Conservation (phyloP, 2,797 vertebrate species). For the Schizopygopsis pylzovi region DNA sequence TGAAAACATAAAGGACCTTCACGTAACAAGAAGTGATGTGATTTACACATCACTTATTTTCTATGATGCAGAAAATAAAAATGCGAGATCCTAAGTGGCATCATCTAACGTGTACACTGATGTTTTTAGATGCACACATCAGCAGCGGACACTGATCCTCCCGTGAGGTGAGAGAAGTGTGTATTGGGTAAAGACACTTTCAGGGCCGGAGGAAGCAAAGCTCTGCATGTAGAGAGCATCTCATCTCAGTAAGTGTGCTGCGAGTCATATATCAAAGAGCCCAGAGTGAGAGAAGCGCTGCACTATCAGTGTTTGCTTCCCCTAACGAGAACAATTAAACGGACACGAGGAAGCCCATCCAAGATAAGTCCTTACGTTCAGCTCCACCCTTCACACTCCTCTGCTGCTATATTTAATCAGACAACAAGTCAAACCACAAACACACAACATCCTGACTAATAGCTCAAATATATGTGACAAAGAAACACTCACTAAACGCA, state of each 20-base stretch:
- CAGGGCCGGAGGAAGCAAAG: neutral
- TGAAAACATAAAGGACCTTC: neutral
- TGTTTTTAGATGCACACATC: neutral
- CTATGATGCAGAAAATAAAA: neutral
- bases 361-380: slow-evolving; percentile 59
- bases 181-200: neutral
- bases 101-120: neutral
- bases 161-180: neutral
- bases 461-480: neutral
- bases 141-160: neutral
- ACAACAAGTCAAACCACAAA: slow-evolving; percentile 53
- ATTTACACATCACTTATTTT: neutral
- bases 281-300: slow-evolving; percentile 35
- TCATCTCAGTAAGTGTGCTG: slow-evolving; percentile 56
- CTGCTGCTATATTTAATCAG: slow-evolving; percentile 65
- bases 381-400: slow-evolving; percentile 30
- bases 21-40: neutral
- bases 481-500: neutral
- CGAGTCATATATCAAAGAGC: slow-evolving; percentile 36
- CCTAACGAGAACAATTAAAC: slow-evolving; percentile 39
- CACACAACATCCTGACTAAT: slow-evolving; percentile 12
- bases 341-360: slow-evolving; percentile 53
- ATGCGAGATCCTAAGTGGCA: neutral
- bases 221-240: slow-evolving; percentile 62
- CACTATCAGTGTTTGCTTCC: slow-evolving; percentile 19